Conservation (phyloP, 2,113 vertebrate genomes). For the Gopherus flavomarginatus region DNA sequence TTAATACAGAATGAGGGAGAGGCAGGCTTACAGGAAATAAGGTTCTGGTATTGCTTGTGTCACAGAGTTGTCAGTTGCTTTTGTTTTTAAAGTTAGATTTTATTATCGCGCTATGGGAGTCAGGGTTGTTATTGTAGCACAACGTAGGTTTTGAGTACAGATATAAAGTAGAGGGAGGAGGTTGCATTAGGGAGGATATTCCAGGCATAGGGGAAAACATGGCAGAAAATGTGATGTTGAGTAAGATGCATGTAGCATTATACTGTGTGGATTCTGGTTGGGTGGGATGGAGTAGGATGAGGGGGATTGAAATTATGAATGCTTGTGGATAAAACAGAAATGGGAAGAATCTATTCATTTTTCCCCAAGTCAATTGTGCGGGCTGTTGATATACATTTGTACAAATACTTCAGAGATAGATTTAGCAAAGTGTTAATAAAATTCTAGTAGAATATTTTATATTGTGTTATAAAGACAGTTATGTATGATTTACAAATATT, state of each 20-base stretch:
- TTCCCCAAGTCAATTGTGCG: background rate
- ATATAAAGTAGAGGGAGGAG: background rate
- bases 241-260: rapidly evolving
- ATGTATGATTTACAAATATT: background rate
- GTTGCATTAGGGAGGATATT: background rate
- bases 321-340: background rate
- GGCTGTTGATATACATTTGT: background rate
- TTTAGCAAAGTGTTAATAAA: background rate
- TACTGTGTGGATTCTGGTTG: background rate
- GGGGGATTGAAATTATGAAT: background rate
- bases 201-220: rapidly evolving
- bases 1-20: background rate
- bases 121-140: background rate
- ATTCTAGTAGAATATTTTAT: background rate
- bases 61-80: rapidly evolving
- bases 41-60: background rate
- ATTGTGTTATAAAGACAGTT: background rate
- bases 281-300: background rate
- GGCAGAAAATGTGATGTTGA: background rate
- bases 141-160: background rate
- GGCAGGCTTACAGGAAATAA: background rate
- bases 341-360: background rate
- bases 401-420: background rate
- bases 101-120: background rate
- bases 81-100: background rate